Evolutionary conservation across 2,113 vertebrate species (phyloP).

Genomic region (Cairina moschata): DNA sequence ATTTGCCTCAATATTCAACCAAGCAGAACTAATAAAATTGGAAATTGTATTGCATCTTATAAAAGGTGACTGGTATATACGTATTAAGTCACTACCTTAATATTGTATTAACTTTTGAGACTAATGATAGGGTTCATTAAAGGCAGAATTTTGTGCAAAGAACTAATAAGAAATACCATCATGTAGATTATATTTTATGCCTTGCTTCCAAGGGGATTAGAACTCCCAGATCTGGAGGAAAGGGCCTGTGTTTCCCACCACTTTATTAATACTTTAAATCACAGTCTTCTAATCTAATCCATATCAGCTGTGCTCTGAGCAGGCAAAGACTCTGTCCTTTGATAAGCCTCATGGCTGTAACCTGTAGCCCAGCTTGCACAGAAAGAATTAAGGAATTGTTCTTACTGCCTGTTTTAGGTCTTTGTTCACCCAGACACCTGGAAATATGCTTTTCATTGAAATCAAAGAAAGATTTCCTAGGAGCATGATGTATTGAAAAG

Average conservation of each 20-base stretch:
- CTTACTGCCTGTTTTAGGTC: background rate
- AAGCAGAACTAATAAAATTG: background rate
- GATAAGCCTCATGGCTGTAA: background rate
- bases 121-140: background rate
- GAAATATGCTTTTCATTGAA: constrained; percentile 34
- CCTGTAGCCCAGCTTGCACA: background rate
- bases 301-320: background rate
- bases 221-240: constrained; percentile 1
- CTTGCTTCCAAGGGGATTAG: constrained; percentile 13
- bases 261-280: constrained; percentile 57
- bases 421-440: constrained; percentile 13
- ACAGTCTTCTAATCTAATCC: constrained; percentile 20
- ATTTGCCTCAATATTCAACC: background rate
- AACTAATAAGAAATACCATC: background rate
- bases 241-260: constrained; percentile 39
- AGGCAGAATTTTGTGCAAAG: background rate
- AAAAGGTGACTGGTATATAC: background rate
- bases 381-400: background rate
- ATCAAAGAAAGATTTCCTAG: constrained; percentile 30
- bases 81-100: background rate
- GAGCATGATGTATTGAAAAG: constrained; percentile 17
- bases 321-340: background rate
- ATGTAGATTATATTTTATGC: background rate
- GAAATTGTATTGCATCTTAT: background rate
- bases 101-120: background rate